Conservation (phyloP, 2,888 invertebrate species). For the Apocheima hispidaria region DNA sequence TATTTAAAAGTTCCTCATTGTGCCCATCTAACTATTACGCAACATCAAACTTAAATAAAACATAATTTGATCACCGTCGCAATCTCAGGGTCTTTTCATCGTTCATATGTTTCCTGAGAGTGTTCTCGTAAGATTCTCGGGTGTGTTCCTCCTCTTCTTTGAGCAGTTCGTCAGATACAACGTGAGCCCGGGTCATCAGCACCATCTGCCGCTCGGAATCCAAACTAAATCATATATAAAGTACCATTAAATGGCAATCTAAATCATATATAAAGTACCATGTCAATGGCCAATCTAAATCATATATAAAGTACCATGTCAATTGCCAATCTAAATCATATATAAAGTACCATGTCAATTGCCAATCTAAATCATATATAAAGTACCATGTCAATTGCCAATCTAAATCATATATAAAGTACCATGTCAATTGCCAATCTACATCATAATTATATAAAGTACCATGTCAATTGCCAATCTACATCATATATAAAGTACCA, state of each 20-base stretch:
- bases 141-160: conserved; percentile 75
- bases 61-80: conserved; percentile 57
- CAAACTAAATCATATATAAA: conserved; percentile 52
- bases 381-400: too few relatives aligned
- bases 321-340: too few relatives aligned
- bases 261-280: not conserved
- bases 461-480: too few relatives aligned
- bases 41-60: not conserved
- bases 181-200: conserved; percentile 75
- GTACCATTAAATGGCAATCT: not conserved
- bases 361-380: too few relatives aligned
- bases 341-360: too few relatives aligned
- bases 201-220: conserved; percentile 84
- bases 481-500: too few relatives aligned
- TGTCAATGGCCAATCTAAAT: not conserved
- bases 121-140: conserved; percentile 69
- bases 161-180: conserved; percentile 73
- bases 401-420: too few relatives aligned
- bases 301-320: too few relatives aligned
- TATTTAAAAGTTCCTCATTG: too few relatives aligned
- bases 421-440: too few relatives aligned
- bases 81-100: conserved; percentile 83
- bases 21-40: not conserved
- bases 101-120: conserved; percentile 74
- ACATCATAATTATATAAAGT: too few relatives aligned